phyloP scores from a whole-genome alignment of 1,140 invertebrate genomes.

The Neodiprion pinetum region DNA sequence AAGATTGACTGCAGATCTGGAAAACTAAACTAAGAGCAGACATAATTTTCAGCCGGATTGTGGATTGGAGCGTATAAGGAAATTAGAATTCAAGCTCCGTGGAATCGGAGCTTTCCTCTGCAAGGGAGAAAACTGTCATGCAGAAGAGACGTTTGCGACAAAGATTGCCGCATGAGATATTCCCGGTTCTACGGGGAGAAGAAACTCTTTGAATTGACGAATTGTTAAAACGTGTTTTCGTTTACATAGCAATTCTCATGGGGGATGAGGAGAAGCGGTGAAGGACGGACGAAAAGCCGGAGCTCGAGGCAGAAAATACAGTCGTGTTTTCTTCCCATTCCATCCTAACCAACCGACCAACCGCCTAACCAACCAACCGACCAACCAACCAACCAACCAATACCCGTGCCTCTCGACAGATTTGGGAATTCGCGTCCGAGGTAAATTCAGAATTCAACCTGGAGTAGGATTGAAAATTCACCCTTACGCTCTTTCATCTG shows the following conservation, averaged over 20 bases:
- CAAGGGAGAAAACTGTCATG: too few relatives aligned
- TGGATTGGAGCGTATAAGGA: too few relatives aligned
- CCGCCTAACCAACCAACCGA: too few relatives aligned
- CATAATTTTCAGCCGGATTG: too few relatives aligned
- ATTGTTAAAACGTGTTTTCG: not conserved
- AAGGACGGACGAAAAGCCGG: not conserved
- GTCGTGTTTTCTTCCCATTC: not conserved
- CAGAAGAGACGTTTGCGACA: too few relatives aligned
- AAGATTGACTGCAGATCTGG: too few relatives aligned
- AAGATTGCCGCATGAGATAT: too few relatives aligned
- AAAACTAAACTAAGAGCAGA: too few relatives aligned
- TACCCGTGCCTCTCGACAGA: not conserved
- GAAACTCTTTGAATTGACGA: not conserved
- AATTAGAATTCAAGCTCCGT: too few relatives aligned
- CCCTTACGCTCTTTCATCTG: not conserved
- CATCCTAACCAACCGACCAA: too few relatives aligned
- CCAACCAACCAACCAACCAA: not conserved
- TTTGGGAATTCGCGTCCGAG: not conserved
- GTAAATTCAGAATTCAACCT: not conserved
- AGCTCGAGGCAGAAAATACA: not conserved
- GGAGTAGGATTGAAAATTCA: not conserved
- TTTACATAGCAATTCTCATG: not conserved
- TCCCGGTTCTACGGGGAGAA: not conserved
- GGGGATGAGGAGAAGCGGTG: not conserved
- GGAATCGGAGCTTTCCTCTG: too few relatives aligned